These are phyloP conservation scores for Coptodon rendalli DNA, from an alignment of 2,113 vertebrate genomes.

Conservation along the genomic window DNA sequence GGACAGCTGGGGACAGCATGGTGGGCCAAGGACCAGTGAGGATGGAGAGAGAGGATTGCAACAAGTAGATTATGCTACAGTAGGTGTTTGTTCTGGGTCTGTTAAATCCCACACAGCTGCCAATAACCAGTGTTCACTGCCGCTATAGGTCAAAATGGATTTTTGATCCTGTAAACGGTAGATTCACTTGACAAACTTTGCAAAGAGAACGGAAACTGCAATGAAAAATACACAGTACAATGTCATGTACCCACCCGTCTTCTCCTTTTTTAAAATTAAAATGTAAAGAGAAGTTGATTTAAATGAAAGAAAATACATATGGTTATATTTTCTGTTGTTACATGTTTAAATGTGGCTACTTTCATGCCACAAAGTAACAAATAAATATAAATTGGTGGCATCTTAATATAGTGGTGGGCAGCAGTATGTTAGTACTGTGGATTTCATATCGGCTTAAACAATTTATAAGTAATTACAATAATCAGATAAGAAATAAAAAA, in stretches of 20 bases:
- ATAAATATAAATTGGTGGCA: background rate
- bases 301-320: background rate
- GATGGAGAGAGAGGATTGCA: background rate
- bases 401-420: background rate
- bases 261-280: rapidly evolving
- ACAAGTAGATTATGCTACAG: background rate
- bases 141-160: background rate
- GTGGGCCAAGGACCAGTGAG: conserved; percentile 2
- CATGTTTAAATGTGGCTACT: background rate
- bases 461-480: background rate
- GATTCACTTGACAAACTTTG: background rate
- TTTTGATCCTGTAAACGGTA: background rate
- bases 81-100: background rate
- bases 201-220: background rate
- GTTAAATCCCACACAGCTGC: conserved; percentile 8
- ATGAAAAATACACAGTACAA: background rate
- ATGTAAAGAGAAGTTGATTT: background rate
- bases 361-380: background rate
- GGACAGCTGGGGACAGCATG: conserved; percentile 26
- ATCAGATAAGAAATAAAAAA: background rate
- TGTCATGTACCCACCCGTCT: background rate
- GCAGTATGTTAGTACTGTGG: background rate
- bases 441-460: background rate
- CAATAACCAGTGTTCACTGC: background rate
- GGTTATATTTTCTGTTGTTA: background rate